A percentile compares a stretch with the other conserved stretches of the same genome.
Evolutionary conservation across 92 coral and sea anemone genomes (phyloP).

Genomic region (Zoanthus gigantus): DNA sequence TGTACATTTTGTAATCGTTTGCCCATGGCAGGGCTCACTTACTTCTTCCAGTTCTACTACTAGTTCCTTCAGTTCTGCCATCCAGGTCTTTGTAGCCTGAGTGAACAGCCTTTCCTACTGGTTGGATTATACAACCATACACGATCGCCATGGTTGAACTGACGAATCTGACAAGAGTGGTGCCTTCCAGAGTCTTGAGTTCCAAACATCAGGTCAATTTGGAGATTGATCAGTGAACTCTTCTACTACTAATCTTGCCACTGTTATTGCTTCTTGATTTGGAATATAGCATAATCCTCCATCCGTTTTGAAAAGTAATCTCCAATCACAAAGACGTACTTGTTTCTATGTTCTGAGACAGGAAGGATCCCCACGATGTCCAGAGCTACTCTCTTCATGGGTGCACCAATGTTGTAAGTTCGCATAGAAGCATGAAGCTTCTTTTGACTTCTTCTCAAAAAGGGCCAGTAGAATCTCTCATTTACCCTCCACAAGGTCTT

Average conservation of each 20-base stretch:
- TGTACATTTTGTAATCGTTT: background rate
- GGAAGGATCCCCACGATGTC: conserved; percentile 56
- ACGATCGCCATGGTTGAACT: conserved; percentile 45
- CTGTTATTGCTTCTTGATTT: conserved; percentile 27
- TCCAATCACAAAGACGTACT: conserved; percentile 44
- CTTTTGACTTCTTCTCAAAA: conserved; percentile 1
- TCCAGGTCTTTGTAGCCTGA: too few species aligned
- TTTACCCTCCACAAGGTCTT: too few species aligned
- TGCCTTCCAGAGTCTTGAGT: background rate
- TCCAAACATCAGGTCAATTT: conserved; percentile 33
- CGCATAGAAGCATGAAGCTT: conserved; percentile 32
- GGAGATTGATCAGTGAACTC: background rate
- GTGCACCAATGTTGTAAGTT: conserved; percentile 3
- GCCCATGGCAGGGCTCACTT: too few species aligned
- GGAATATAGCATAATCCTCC: conserved; percentile 38
- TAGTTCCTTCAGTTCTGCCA: too few species aligned
- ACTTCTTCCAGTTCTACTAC: too few species aligned
- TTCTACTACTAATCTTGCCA: conserved; percentile 2
- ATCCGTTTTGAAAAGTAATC: conserved; percentile 62
- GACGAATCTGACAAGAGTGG: background rate
- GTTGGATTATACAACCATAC: conserved; percentile 52
- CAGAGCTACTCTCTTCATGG: conserved; percentile 33
- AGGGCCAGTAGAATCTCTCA: background rate
- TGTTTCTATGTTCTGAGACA: conserved; percentile 22
- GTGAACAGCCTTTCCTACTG: conserved; percentile 44